Conservation (phyloP, 1,140 invertebrate genomes). For the Chlorops oryzae region DNA sequence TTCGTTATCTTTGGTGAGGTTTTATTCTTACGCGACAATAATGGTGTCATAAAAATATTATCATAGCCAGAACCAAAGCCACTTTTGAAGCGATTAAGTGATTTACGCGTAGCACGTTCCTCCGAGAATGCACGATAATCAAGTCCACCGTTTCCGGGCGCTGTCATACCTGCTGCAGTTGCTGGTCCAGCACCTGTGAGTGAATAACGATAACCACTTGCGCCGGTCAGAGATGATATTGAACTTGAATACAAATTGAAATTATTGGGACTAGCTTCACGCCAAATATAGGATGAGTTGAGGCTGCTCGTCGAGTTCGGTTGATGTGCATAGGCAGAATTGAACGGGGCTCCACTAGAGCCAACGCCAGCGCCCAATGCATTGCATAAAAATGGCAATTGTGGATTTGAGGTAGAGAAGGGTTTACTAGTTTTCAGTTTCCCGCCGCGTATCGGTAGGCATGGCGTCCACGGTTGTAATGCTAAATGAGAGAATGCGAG, state of each 20-base stretch:
- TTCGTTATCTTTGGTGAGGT: constrained; percentile 28
- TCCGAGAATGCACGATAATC: constrained; percentile 42
- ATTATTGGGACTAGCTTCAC: constrained; percentile 46
- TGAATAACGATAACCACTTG: constrained; percentile 31
- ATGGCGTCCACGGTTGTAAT: constrained; percentile 47
- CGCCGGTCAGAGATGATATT: constrained; percentile 34
- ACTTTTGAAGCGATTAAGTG: constrained; percentile 41
- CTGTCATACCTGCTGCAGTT: not conserved
- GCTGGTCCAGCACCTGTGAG: constrained; percentile 13
- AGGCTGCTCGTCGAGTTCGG: constrained; percentile 39
- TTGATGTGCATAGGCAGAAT: constrained; percentile 15
- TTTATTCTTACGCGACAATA: constrained; percentile 43
- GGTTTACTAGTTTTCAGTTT: constrained; percentile 47
- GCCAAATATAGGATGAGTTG: constrained; percentile 47
- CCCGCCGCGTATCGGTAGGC: constrained; percentile 45
- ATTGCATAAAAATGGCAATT: constrained; percentile 40
- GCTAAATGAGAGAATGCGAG: constrained; percentile 24
- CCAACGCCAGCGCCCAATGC: constrained; percentile 2
- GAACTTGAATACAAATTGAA: constrained; percentile 46
- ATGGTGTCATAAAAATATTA: constrained; percentile 42
- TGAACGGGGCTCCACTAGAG: not conserved
- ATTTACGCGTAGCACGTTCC: constrained; percentile 37
- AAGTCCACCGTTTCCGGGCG: constrained; percentile 24
- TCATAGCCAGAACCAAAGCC: constrained; percentile 45
- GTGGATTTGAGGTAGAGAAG: constrained; percentile 47